Conservation (phyloP, 2,888 invertebrate species). For the Dorcus hopei region DNA sequence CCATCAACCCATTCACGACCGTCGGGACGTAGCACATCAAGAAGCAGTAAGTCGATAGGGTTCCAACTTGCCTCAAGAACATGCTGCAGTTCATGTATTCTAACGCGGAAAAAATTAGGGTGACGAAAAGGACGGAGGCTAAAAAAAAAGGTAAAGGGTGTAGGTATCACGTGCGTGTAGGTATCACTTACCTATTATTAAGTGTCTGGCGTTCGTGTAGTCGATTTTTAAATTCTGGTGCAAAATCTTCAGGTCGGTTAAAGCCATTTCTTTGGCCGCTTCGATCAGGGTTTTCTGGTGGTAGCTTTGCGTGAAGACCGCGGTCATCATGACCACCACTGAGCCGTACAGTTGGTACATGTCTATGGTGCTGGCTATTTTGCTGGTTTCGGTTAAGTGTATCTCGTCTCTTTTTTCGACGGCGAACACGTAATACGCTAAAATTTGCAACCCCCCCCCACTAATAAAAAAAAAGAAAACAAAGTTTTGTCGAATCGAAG, state of each 20-base stretch:
- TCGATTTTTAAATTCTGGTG: constrained; percentile 8
- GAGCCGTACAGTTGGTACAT: constrained; percentile 22
- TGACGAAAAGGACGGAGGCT: constrained; percentile 5
- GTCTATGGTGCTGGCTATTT: constrained; percentile 19
- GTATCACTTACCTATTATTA: constrained; percentile 7
- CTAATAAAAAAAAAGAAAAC: not conserved
- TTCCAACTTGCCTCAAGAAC: constrained; percentile 18
- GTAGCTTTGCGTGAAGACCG: constrained; percentile 13
- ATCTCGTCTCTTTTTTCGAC: constrained; percentile 4
- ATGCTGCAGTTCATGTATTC: constrained; percentile 24
- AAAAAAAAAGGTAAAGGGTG: not conserved
- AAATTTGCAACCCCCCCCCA: not conserved
- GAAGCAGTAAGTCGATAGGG: constrained; percentile 19
- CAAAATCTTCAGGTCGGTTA: constrained; percentile 8
- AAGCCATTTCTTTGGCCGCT: constrained; percentile 13
- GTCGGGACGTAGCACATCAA: constrained; percentile 22
- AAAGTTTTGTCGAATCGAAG: not conserved
- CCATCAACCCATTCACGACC: constrained; percentile 16
- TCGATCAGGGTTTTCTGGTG: constrained; percentile 14
- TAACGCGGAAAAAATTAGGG: constrained; percentile 13
- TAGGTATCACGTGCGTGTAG: not conserved
- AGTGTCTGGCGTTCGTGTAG: constrained; percentile 14
- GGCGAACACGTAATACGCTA: constrained; percentile 18
- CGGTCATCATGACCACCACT: constrained; percentile 12
- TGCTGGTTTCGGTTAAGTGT: constrained; percentile 7